Conservation (phyloP, 2,113 vertebrate species). For the Pandion haliaetus region DNA sequence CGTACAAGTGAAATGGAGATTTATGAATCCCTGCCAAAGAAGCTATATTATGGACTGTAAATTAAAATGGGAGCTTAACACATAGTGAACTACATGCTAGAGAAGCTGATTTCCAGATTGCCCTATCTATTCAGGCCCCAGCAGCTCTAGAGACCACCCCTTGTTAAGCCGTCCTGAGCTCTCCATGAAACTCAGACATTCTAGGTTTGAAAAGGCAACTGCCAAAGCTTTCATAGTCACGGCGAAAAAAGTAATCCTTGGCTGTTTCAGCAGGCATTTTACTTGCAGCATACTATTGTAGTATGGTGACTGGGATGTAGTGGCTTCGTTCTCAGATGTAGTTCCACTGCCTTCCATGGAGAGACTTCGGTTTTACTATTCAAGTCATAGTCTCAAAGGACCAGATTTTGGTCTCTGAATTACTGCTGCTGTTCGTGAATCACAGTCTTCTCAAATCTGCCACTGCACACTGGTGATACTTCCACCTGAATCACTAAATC, state of each 20-base stretch:
- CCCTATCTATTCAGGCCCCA: slow-evolving; percentile 39
- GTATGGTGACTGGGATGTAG: background rate
- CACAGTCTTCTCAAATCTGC: background rate
- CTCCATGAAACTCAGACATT: background rate
- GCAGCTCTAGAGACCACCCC: background rate
- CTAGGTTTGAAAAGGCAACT: background rate
- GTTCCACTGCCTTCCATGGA: background rate
- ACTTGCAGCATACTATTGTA: background rate
- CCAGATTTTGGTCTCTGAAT: background rate
- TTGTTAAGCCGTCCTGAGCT: background rate
- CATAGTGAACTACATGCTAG: slow-evolving; percentile 20
- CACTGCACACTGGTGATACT: background rate
- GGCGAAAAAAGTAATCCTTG: background rate
- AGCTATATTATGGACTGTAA: slow-evolving; percentile 70
- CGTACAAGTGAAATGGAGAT: slow-evolving; percentile 56
- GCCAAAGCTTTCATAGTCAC: background rate
- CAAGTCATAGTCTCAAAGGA: background rate
- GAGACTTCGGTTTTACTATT: background rate
- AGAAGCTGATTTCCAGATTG: slow-evolving; percentile 61
- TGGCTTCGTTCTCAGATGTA: background rate
- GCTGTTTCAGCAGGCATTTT: background rate
- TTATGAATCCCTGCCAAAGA: slow-evolving; percentile 73
- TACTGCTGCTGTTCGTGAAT: background rate
- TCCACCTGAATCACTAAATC: background rate
- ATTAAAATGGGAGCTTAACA: slow-evolving; percentile 72